Base-by-base conservation (phyloP, 2,113 vertebrate species). In the Columbina picui region DNA sequence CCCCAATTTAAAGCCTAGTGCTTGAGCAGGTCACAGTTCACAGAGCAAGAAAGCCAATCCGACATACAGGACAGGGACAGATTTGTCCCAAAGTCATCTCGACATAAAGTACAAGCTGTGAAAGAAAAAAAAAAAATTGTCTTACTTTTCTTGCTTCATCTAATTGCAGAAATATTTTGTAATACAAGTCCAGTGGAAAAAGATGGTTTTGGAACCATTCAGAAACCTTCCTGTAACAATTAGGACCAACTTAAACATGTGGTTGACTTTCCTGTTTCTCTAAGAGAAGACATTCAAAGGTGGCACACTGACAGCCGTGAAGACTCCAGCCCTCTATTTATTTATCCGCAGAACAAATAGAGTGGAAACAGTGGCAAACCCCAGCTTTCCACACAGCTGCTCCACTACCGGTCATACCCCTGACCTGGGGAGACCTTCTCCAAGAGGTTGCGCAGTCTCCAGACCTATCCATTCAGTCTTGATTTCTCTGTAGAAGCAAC, bases 201-300 rank as follows among this genome's bases (percentile, higher is more conserved):
- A 86, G 69, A 91, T 73, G 70, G 86, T 93, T 89, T 94, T 90
- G 95, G 82, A 96, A 93, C 26, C 0, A 8, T 50, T 65, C 32
- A 65, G 73, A 86, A 89, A 74, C 30, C 67, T 91, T 97, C 89
- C 89, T 94, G 93, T 92, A 97, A 96, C 60, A 94, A 95, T 94
- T 88, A 92, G 57, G 61, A 75, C 26, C 52, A 93, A 91, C 93
- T 85, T 87, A 82, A 90, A 88, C n/a, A 87, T 93, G 94, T 41
- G 96, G 94, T 84, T 89, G 84, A 38, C 70, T 93, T 92, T 87
- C 30, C 16, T 81, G 5, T 75, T 91, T 89, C 89, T 87, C 83
- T 63, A 47, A 8, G 4, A 64, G 83, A 82, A 92, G 85, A 75
- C n/a, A 7, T 90, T 87, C 88, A 95, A 92, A 96, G 94, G 94